Base-by-base conservation (phyloP, 1,140 invertebrate species). In the Triops cancriformis region DNA sequence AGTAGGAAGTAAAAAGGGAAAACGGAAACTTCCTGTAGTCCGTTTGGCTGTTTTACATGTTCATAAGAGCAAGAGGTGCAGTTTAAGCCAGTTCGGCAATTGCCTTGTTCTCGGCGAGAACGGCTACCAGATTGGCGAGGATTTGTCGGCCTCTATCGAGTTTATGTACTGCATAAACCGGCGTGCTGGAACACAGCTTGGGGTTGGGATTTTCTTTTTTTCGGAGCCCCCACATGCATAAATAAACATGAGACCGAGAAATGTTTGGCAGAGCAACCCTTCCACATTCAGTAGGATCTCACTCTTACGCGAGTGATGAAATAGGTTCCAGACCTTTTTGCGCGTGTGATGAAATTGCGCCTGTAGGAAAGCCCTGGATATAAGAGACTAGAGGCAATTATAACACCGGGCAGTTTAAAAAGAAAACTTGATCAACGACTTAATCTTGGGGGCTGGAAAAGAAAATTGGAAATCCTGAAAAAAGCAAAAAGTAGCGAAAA, bases 161-260 rank as follows among this genome's bases (percentile, higher is more conserved):
- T 64, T 64, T 64, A 64, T 64, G 51, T 23, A 64, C n/a, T 64
- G 51, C 51, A 23, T 23, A 64, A 23, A 9, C 23, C 51, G 51
- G 51, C 51, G 9, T 64, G 51, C 1, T 64, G 51, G 51, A 18
- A 18, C 51, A 64, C 14, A 18, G 51, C 51, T 64, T 14, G 23
- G 51, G 51, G 18, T 64, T 64, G 14, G 14, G 51, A 14, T 64
- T n/a, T 64, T 64, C 31, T 64, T n/a, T n/a, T n/a, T n/a, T n/a
- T n/a, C n/a, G n/a, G 51, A 64, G 51, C 51, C 10, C 51, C 31
- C n/a, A 64, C 51, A 64, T 64, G 51, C 51, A 64, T 64, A 64
- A 64, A 64, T 64, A 64, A 64, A 64, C 51, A 64, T 12, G 23
- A 64, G 51, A 64, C 14, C 51, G 23, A 64, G 51, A 64, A 64